These are phyloP conservation scores for Pogonomyrmex californicus DNA, from an alignment of 1,140 invertebrate species.

Conservation along the genomic window DNA sequence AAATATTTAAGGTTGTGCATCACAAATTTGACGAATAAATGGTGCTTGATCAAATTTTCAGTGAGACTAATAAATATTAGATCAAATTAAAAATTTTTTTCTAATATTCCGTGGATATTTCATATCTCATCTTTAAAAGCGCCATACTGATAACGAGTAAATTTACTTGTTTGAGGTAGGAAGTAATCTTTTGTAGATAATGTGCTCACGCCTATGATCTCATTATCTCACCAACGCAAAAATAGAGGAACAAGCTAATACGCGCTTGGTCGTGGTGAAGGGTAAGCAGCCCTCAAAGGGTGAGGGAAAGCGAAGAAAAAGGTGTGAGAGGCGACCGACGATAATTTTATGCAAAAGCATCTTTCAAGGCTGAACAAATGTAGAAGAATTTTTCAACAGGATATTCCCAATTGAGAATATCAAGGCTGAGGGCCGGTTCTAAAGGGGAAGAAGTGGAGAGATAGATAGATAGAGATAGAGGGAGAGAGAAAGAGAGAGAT, in stretches of 20 bases:
- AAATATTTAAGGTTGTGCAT: not conserved
- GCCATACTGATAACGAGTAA: not conserved
- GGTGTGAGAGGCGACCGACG: conserved; percentile 20
- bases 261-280: conserved; percentile 52
- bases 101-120: not conserved
- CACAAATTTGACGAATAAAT: not conserved
- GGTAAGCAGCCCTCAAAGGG: conserved; percentile 57
- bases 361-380: conserved; percentile 55
- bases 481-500: conserved; percentile 17
- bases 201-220: conserved; percentile 50
- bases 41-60: not conserved
- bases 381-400: conserved; percentile 51
- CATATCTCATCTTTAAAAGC: conserved; percentile 39
- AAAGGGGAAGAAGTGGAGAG: not conserved
- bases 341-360: conserved; percentile 53
- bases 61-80: not conserved
- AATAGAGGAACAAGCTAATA: conserved; percentile 57
- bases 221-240: conserved; percentile 49
- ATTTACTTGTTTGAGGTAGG: conserved; percentile 38
- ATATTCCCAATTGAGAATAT: conserved; percentile 60
- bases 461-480: not conserved
- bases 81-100: not conserved
- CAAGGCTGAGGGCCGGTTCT: conserved; percentile 1
- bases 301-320: conserved; percentile 44
- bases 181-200: conserved; percentile 54